Evolutionary conservation across 2,888 invertebrate species (phyloP).

Genomic region (Ferdinandea cuprea): DNA sequence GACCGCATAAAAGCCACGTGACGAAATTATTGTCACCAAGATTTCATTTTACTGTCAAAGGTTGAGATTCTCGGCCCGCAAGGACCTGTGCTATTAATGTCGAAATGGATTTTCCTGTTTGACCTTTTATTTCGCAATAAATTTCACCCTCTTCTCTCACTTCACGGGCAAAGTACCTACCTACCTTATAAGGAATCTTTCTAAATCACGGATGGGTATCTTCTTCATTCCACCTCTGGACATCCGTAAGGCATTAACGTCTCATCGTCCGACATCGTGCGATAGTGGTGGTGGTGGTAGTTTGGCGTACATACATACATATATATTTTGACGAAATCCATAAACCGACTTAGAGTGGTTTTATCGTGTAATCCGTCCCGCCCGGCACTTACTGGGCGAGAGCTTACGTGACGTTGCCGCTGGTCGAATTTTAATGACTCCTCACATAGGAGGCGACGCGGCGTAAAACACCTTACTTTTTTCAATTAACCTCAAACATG

Average conservation of each 20-base stretch:
- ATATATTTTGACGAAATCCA: constrained; percentile 50
- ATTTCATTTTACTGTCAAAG: constrained; percentile 68
- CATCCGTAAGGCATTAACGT: constrained; percentile 40
- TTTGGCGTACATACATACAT: too few relatives aligned
- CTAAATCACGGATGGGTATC: constrained; percentile 32
- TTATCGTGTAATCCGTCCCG: constrained; percentile 46
- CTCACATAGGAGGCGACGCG: background rate
- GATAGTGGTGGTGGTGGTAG: background rate
- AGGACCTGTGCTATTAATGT: constrained; percentile 58
- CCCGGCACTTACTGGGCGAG: constrained; percentile 35
- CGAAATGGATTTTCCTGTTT: constrained; percentile 67
- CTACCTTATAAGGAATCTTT: background rate
- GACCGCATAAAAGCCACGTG: constrained; percentile 65
- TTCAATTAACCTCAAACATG: constrained; percentile 66
- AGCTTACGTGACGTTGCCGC: constrained; percentile 38
- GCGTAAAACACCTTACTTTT: constrained; percentile 48
- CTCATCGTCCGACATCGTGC: background rate
- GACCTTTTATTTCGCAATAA: constrained; percentile 72
- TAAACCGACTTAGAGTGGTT: constrained; percentile 52
- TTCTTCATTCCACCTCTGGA: constrained; percentile 23
- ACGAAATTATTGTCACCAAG: constrained; percentile 68
- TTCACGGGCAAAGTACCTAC: constrained; percentile 13
- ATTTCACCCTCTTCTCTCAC: constrained; percentile 33
- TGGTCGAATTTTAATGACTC: constrained; percentile 45
- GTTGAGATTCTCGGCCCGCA: constrained; percentile 48